Percentiles rank a stretch among this genome's conserved stretches.
Conservation (phyloP, 2,113 vertebrate genomes). For the Pseudonaja textilis region DNA sequence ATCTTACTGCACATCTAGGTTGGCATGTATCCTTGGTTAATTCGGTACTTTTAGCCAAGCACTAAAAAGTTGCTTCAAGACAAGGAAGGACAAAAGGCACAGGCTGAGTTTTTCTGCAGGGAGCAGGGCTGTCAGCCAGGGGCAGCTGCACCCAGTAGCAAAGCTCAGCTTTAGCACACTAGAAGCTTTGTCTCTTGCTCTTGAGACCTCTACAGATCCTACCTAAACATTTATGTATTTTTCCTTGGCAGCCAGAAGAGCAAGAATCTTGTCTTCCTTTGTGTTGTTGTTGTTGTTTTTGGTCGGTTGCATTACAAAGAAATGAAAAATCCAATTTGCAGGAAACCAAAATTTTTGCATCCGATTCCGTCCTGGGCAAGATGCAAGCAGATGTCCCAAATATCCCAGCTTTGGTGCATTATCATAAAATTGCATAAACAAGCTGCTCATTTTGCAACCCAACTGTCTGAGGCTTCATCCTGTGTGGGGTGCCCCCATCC, state of each 20-base stretch:
- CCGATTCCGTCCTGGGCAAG: neutral
- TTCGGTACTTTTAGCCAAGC: neutral
- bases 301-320: neutral
- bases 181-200: conserved; percentile 15
- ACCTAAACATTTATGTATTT: conserved; percentile 27
- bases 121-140: neutral
- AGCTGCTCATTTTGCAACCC: neutral
- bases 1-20: neutral
- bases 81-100: neutral
- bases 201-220: conserved; percentile 7
- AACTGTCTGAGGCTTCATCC: conserved; percentile 19
- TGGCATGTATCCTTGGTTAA: neutral
- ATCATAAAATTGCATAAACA: conserved; percentile 13
- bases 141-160: conserved; percentile 14
- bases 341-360: conserved; percentile 14
- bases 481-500: neutral
- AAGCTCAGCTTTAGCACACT: conserved; percentile 2
- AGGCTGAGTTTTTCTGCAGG: neutral
- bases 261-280: conserved; percentile 12
- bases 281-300: neutral
- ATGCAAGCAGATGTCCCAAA: conserved; percentile 2
- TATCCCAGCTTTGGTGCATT: neutral
- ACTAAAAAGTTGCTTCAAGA: neutral
- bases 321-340: neutral
- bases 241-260: conserved; percentile 9